Evolutionary conservation across 2,113 vertebrate species (phyloP), one percentile per base, ranked within the genome.

Genomic region (Indri indri): DNA sequence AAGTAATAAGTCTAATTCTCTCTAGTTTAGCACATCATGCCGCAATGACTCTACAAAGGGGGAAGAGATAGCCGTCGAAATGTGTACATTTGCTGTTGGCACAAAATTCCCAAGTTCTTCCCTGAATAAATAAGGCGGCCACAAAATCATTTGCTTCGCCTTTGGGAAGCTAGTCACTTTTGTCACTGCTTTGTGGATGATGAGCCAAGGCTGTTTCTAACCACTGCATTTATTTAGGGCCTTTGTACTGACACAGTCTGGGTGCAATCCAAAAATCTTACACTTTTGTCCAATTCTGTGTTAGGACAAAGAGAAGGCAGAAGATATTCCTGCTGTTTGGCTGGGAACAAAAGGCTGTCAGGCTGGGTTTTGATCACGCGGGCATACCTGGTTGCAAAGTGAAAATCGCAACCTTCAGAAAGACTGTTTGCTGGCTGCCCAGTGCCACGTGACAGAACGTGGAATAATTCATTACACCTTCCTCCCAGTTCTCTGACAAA

Each of bases 121-220:
- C 59, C 63, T 63, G 54, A 90, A 63, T 50, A 73, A 96, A 61
- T n/a, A 90, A 88, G 92, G 22, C 47, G 63, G 40, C 47, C 59
- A 66, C 50, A 92, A 30, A 91, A 61, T 91, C n/a, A 57, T 91
- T 45, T 93, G 42, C 59, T 93, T 82, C 76, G 50, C 27, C 84
- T n/a, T 47, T 2, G 6, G 40, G 70, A 94, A 96, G 68, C 18
- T 81, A 90, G 86, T 65, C 32, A 50, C 42, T 82, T 93, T 59
- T 84, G 54, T 74, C 37, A n/a, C 23, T 65, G 61, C 45, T 91
- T 59, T 79, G 59, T 42, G 5, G n/a, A n/a, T n/a, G 54, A 65
- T 80, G 23, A 90, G 52, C 74, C 83, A 20, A 90, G 79, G 34
- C 17, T 52, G 23, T 77, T 92, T 95, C 63, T 83, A 91, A 74